Percentiles rank a stretch among this genome's conserved stretches.
These are phyloP conservation scores for Sorex maritimensis DNA, from an alignment of 2,797 vertebrate genomes.

Conservation along the genomic window DNA sequence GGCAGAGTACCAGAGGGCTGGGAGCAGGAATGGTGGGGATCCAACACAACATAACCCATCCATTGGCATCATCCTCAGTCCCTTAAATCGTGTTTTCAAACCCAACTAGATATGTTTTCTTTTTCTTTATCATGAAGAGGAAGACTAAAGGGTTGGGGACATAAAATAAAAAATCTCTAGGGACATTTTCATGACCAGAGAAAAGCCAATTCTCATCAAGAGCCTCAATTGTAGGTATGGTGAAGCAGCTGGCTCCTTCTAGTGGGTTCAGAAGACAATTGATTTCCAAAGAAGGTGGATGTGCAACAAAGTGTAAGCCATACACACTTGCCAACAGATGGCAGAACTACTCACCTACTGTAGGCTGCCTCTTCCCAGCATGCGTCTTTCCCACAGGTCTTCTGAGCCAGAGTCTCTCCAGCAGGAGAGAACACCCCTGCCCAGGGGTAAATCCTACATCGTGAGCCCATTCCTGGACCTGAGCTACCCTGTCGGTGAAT, in stretches of 20 bases:
- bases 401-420: no score
- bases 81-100: not conserved
- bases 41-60: not conserved
- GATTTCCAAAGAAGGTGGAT: not conserved
- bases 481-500: no score
- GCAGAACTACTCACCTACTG: not conserved
- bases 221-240: no score
- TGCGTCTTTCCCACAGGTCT: no score
- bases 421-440: not conserved
- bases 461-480: no score
- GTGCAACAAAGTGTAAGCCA: fast-evolving
- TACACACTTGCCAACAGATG: fast-evolving
- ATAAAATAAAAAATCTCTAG: no score
- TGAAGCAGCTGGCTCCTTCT: not conserved
- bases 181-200: not conserved
- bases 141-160: not conserved
- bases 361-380: fast-evolving
- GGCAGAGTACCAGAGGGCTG: not conserved
- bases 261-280: not conserved
- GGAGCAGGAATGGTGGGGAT: not conserved
- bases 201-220: no score
- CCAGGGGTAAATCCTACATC: no score
- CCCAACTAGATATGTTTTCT: not conserved
- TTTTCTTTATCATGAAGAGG: not conserved
- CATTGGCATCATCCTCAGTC: fast-evolving